A percentile compares a stretch with the other conserved stretches of the same genome.
Conservation (phyloP, 2,797 vertebrate genomes). For the Sebastes trivittatus region DNA sequence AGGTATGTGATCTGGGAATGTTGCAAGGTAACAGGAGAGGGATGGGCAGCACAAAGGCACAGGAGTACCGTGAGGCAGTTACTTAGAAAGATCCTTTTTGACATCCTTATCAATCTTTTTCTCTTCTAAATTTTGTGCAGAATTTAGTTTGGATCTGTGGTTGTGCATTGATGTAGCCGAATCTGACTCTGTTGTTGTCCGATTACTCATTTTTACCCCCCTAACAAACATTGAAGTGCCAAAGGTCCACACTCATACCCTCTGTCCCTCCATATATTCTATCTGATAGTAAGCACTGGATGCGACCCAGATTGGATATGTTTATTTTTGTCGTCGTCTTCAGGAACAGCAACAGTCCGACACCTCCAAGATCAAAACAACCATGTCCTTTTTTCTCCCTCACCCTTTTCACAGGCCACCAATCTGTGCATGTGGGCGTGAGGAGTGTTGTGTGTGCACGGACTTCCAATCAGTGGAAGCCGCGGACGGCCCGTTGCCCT, state of each 20-base stretch:
- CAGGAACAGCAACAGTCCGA: constrained; percentile 21
- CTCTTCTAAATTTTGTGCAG: background rate
- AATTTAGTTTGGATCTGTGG: background rate
- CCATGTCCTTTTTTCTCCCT: constrained; percentile 42
- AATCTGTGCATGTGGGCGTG: constrained; percentile 46
- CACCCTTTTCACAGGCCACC: constrained; percentile 43
- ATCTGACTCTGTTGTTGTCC: background rate
- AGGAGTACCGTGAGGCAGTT: background rate
- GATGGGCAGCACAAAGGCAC: too few species aligned
- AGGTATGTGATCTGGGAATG: background rate
- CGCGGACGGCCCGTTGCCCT: constrained; percentile 65
- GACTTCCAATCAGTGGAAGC: constrained; percentile 68
- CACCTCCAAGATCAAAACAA: constrained; percentile 58
- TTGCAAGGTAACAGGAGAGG: background rate
- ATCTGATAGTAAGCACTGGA: background rate
- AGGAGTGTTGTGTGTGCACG: constrained; percentile 47
- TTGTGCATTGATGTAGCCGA: background rate
- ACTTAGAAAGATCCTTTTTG: background rate
- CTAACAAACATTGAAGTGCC: background rate
- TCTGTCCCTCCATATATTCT: background rate
- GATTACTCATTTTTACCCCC: background rate
- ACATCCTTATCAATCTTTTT: background rate
- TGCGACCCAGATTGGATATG: constrained; percentile 17
- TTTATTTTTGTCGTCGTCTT: constrained; percentile 18
- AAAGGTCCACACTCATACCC: background rate